phyloP scores from a whole-genome alignment of 1,140 invertebrate species.

The Pseudomyrmex flavicornis region DNA sequence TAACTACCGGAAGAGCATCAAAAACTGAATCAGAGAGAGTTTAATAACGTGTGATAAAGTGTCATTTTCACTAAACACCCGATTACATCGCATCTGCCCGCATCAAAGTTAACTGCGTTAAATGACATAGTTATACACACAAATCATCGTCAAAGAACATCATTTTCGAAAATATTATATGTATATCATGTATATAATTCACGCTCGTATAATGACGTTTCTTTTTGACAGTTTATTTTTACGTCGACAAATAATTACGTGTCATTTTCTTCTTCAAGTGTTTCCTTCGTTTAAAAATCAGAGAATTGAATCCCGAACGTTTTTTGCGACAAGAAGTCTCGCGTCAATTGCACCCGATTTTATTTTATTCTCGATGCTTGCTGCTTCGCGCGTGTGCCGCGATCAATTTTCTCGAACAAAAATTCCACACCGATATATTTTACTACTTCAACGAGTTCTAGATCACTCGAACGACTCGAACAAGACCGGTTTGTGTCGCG shows the following conservation, averaged over 20 bases:
- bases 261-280: not conserved
- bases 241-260: not conserved
- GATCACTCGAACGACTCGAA: constrained; percentile 21
- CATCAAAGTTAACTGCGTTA: not conserved
- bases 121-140: not conserved
- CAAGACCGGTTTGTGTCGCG: constrained; percentile 41
- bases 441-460: constrained; percentile 41
- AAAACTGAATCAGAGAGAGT: constrained; percentile 30
- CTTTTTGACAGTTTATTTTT: not conserved
- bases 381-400: not conserved
- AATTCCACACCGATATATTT: constrained; percentile 26
- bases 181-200: not conserved
- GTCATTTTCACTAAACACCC: constrained; percentile 4
- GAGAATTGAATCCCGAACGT: constrained; percentile 9
- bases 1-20: constrained; percentile 36
- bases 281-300: not conserved
- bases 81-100: not conserved
- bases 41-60: constrained; percentile 21
- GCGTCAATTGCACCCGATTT: not conserved
- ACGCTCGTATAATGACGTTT: not conserved
- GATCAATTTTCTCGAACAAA: constrained; percentile 38
- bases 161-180: not conserved
- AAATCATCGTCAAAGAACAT: not conserved
- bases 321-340: not conserved
- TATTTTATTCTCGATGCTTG: not conserved